Conservation (phyloP, 2,113 vertebrate genomes). For the Cygnus buccinator region DNA sequence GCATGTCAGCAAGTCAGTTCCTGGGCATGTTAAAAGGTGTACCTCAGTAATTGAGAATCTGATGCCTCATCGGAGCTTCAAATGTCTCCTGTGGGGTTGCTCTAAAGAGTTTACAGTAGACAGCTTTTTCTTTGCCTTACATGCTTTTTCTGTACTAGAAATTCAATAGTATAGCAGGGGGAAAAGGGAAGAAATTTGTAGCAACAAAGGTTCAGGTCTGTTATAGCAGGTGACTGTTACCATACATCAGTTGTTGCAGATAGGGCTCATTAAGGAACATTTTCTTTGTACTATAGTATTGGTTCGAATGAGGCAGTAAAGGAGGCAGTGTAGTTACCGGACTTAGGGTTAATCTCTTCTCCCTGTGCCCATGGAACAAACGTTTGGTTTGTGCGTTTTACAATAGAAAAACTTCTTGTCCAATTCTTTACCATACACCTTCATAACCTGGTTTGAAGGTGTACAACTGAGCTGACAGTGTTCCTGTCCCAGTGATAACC, state of each 20-base stretch:
- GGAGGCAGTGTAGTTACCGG: not conserved
- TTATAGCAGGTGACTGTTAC: not conserved
- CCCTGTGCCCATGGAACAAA: not conserved
- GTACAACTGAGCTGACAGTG: not conserved
- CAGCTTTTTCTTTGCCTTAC: not conserved
- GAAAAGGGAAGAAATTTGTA: not conserved
- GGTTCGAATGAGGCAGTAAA: not conserved
- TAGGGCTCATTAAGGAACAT: not conserved
- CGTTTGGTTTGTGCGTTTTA: not conserved
- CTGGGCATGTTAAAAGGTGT: not conserved
- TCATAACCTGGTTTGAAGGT: not conserved
- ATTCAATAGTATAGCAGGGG: not conserved
- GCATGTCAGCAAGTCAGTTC: constrained; percentile 37
- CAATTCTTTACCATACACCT: not conserved
- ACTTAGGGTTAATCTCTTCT: not conserved
- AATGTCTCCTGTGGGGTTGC: constrained; percentile 20
- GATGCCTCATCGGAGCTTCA: constrained; percentile 2
- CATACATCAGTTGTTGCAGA: not conserved
- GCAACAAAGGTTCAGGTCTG: not conserved
- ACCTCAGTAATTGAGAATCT: constrained; percentile 39
- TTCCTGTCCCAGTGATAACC: not conserved
- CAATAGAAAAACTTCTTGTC: not conserved
- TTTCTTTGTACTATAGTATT: not conserved
- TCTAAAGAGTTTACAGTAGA: not conserved
- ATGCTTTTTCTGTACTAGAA: not conserved